These are phyloP conservation scores for Catocala fraxini DNA, from an alignment of 2,888 invertebrate species.

Conservation along the genomic window DNA sequence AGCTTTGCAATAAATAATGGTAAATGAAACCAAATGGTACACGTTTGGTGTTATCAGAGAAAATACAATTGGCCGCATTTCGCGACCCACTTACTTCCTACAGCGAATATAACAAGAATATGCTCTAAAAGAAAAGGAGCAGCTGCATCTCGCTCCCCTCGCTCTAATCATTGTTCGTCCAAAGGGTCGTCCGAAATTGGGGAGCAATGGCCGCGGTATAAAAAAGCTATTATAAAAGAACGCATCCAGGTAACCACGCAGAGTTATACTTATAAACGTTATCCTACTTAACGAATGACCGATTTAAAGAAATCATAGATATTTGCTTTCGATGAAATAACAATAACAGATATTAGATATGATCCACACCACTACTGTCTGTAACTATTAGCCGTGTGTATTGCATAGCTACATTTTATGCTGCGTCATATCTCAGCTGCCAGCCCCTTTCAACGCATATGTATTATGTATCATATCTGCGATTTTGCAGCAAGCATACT, in stretches of 20 bases:
- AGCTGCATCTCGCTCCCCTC: conserved; percentile 84
- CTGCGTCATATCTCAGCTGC: conserved; percentile 5
- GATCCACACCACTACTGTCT: background rate
- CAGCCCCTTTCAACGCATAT: conserved; percentile 3
- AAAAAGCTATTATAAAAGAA: conserved; percentile 72
- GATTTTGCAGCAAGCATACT: conserved; percentile 11
- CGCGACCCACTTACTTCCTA: conserved; percentile 69
- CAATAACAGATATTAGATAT: too few relatives aligned
- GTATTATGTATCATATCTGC: conserved; percentile 5
- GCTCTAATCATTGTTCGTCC: conserved; percentile 80
- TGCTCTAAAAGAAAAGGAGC: conserved; percentile 78
- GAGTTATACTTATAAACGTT: conserved; percentile 15
- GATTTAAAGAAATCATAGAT: conserved; percentile 2
- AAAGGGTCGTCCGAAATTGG: conserved; percentile 80
- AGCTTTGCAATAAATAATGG: conserved; percentile 9
- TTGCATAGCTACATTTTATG: conserved; percentile 1
- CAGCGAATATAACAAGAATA: conserved; percentile 64
- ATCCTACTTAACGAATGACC: conserved; percentile 19
- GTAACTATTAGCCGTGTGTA: background rate
- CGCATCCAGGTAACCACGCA: conserved; percentile 79
- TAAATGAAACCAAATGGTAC: conserved; percentile 25
- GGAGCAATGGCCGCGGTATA: conserved; percentile 76
- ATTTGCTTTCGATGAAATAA: background rate
- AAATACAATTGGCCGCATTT: conserved; percentile 58
- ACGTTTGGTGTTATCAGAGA: conserved; percentile 37